Percentiles rank a stretch among this genome's conserved stretches.
Evolutionary conservation across 2,888 invertebrate species (phyloP).

Genomic region (Amphimallon solstitiale): DNA sequence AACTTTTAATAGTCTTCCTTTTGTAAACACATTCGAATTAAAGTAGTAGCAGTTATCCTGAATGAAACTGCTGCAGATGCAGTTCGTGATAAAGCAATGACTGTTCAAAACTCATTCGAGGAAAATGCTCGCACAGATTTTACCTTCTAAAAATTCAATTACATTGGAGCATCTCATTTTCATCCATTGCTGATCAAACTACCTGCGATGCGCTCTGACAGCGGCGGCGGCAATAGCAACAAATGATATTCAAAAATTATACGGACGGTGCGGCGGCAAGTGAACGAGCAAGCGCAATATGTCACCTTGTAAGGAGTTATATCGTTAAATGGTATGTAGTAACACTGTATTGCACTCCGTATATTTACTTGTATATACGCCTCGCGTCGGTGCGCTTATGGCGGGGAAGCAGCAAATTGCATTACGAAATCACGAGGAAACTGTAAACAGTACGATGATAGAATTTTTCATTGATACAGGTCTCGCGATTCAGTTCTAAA

Average conservation of each 20-base stretch:
- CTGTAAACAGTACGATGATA: slow-evolving; percentile 12
- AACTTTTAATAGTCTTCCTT: too few relatives aligned
- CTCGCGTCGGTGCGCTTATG: background rate
- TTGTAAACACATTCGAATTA: too few relatives aligned
- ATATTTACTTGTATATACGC: background rate
- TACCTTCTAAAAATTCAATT: slow-evolving; percentile 6
- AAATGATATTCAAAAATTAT: background rate
- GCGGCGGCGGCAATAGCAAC: background rate
- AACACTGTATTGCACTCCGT: background rate
- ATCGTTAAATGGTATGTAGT: background rate
- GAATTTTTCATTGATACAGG: slow-evolving; percentile 29
- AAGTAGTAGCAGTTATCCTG: too few relatives aligned
- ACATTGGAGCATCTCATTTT: background rate
- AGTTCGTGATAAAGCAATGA: too few relatives aligned
- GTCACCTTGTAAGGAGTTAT: too few relatives aligned
- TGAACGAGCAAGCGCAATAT: too few relatives aligned
- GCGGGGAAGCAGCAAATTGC: slow-evolving; percentile 2
- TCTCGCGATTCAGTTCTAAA: slow-evolving; percentile 10
- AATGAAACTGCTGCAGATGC: too few relatives aligned
- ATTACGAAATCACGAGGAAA: slow-evolving; percentile 7
- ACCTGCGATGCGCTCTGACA: background rate
- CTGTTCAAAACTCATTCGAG: too few relatives aligned
- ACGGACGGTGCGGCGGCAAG: too few relatives aligned
- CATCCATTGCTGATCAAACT: background rate
- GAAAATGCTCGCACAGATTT: too few relatives aligned